phyloP scores from a whole-genome alignment of 2,888 invertebrate species.

The Archaeoteleia sp. region DNA sequence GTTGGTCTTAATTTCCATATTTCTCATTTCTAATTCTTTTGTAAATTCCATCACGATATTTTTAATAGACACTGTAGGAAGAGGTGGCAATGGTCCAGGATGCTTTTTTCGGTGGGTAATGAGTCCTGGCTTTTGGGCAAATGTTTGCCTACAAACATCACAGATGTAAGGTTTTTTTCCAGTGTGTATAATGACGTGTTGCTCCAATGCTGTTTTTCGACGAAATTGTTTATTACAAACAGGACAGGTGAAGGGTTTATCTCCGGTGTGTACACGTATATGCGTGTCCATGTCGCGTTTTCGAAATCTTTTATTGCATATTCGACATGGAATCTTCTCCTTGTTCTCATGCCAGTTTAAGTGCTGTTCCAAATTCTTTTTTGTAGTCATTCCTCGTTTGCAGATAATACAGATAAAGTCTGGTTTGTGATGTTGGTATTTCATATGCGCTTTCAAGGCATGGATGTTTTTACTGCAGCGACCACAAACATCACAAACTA shows the following conservation, averaged over 20 bases:
- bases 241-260: conserved; percentile 63
- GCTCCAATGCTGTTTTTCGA: conserved; percentile 41
- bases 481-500: conserved; percentile 61
- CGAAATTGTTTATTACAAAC: conserved; percentile 60
- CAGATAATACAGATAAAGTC: conserved; percentile 57
- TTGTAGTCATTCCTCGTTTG: conserved; percentile 61
- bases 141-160: conserved; percentile 58
- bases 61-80: conserved; percentile 58
- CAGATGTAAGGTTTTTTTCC: conserved; percentile 56
- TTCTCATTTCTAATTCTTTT: not conserved
- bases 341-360: conserved; percentile 36
- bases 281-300: conserved; percentile 60
- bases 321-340: conserved; percentile 49
- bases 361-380: conserved; percentile 53
- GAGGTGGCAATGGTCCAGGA: conserved; percentile 51
- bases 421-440: conserved; percentile 54
- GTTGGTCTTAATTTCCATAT: not conserved
- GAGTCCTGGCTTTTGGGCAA: conserved; percentile 60
- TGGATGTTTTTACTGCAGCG: conserved; percentile 61
- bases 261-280: conserved; percentile 66
- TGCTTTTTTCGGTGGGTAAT: conserved; percentile 58
- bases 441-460: conserved; percentile 64
- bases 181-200: conserved; percentile 55
- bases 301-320: conserved; percentile 55
- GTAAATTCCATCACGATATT: conserved; percentile 39